phyloP scores from a whole-genome alignment of 2,888 invertebrate genomes.

The Barypeithes pellucidus region DNA sequence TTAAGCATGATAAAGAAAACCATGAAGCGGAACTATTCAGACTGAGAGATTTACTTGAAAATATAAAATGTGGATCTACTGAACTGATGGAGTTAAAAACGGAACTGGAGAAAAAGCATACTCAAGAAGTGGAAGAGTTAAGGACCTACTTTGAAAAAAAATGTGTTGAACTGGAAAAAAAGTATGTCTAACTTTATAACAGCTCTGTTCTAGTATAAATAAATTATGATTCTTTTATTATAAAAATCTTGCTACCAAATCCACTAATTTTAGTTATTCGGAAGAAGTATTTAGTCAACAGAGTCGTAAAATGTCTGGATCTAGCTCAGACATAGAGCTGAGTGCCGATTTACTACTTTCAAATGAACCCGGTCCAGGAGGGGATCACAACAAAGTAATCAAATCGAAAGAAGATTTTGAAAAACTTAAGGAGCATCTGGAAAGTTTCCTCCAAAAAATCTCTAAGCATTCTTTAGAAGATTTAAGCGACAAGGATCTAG shows the following conservation, averaged over 20 bases:
- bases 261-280: constrained; percentile 72
- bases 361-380: constrained; percentile 62
- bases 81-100: constrained; percentile 74
- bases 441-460: constrained; percentile 58
- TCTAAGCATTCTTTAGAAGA: constrained; percentile 61
- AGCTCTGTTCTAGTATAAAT: no score
- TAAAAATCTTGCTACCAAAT: not conserved
- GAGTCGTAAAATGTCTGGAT: constrained; percentile 74
- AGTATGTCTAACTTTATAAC: constrained; percentile 72
- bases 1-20: constrained; percentile 73
- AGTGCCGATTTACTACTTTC: constrained; percentile 67
- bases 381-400: constrained; percentile 57
- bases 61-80: constrained; percentile 75
- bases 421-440: constrained; percentile 63
- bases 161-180: constrained; percentile 85
- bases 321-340: constrained; percentile 70
- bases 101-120: constrained; percentile 79
- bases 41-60: constrained; percentile 74
- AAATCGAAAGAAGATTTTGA: constrained; percentile 63
- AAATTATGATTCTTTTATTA: no score
- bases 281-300: constrained; percentile 81
- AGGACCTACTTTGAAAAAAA: constrained; percentile 87
- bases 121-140: constrained; percentile 85
- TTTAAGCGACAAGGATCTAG: constrained; percentile 61
- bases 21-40: constrained; percentile 73